A percentile compares a stretch with the other conserved stretches of the same genome.
Evolutionary conservation across 2,888 invertebrate genomes (phyloP).

Genomic region (Hyles lineata): DNA sequence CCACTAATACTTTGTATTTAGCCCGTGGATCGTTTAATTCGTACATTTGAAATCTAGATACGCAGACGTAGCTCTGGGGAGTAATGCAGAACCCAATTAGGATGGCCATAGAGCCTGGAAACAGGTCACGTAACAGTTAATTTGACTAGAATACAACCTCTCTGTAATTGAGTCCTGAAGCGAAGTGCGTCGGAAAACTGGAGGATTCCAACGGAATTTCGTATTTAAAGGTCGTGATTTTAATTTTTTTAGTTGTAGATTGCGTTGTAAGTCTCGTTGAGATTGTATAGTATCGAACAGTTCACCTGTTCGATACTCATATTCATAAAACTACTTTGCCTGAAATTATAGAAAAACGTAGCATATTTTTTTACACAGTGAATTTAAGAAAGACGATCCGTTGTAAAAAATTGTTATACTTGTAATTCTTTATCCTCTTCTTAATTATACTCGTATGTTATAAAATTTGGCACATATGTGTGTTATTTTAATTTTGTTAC

Average conservation of each 20-base stretch:
- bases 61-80: constrained; percentile 39
- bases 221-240: background rate
- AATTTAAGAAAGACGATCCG: too few species aligned
- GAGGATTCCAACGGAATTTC: background rate
- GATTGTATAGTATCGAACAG: background rate
- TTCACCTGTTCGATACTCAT: background rate
- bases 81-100: constrained; percentile 50
- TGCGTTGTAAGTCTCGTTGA: too few species aligned
- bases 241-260: too few species aligned
- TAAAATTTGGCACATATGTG: too few species aligned
- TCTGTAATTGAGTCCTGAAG: constrained; percentile 49
- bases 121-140: constrained; percentile 52
- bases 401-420: too few species aligned
- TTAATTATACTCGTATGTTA: too few species aligned
- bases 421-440: too few species aligned
- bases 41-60: constrained; percentile 14
- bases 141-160: constrained; percentile 48
- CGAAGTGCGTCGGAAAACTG: constrained; percentile 35
- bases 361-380: too few species aligned
- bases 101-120: constrained; percentile 44
- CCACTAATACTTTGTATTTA: background rate
- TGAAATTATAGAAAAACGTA: too few species aligned
- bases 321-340: too few species aligned
- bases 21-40: background rate
- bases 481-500: too few species aligned